These are phyloP conservation scores for Cyprinodon variegatus DNA, from an alignment of 2,113 vertebrate species.

Conservation along the genomic window DNA sequence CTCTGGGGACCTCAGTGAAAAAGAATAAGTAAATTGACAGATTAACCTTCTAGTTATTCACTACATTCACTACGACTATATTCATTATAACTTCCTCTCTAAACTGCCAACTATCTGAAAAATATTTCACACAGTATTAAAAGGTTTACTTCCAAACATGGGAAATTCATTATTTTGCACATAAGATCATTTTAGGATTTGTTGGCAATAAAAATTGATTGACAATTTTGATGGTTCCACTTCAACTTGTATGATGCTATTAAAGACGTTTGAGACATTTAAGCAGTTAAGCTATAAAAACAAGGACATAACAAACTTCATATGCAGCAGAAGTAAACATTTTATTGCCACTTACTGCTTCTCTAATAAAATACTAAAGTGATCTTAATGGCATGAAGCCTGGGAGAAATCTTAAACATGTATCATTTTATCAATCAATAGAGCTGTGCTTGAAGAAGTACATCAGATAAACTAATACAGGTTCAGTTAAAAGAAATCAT, in stretches of 20 bases:
- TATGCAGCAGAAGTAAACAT: constrained; percentile 43
- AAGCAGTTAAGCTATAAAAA: constrained; percentile 54
- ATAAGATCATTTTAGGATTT: constrained; percentile 3
- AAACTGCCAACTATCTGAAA: background rate
- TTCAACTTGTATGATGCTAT: constrained; percentile 23
- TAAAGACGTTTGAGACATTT: constrained; percentile 33
- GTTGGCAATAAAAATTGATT: constrained; percentile 23
- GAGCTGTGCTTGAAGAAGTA: constrained; percentile 1
- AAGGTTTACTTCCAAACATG: background rate
- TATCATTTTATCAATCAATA: constrained; percentile 13
- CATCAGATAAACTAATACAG: constrained; percentile 14
- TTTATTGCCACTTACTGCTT: constrained; percentile 31
- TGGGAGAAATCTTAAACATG: constrained; percentile 12
- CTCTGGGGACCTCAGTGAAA: background rate
- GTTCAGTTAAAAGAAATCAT: background rate
- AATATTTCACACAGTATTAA: background rate
- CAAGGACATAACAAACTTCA: constrained; percentile 11
- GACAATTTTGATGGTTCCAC: constrained; percentile 31
- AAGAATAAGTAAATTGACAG: constrained; percentile 12
- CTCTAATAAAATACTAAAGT: constrained; percentile 30
- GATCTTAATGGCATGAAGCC: constrained; percentile 27
- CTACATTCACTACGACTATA: background rate
- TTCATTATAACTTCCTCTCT: background rate
- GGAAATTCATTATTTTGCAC: background rate
- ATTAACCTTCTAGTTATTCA: constrained; percentile 13